These are phyloP conservation scores for Clistopyga incitator DNA, from an alignment of 2,888 invertebrate species.

Conservation along the genomic window DNA sequence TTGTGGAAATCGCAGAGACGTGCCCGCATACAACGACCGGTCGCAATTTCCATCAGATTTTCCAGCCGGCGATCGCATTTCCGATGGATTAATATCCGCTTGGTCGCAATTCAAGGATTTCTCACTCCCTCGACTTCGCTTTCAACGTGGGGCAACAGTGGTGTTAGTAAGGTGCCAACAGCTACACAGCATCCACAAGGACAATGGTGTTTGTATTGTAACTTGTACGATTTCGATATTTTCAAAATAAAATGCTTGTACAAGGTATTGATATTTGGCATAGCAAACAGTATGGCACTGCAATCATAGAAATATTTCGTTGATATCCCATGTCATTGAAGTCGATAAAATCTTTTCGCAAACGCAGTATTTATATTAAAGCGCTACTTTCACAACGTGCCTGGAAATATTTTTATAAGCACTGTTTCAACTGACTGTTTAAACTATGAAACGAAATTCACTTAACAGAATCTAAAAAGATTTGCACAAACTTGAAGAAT, in stretches of 20 bases:
- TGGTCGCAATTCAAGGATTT: constrained; percentile 52
- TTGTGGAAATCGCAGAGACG: constrained; percentile 34
- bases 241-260: neutral
- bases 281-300: too few species aligned
- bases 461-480: too few species aligned
- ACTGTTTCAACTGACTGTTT: too few species aligned
- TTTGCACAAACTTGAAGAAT: too few species aligned
- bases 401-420: too few species aligned
- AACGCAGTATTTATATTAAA: too few species aligned
- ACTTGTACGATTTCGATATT: neutral
- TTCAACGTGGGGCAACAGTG: neutral
- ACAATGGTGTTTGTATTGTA: neutral
- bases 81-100: constrained; percentile 67
- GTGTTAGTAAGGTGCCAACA: neutral
- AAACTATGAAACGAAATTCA: too few species aligned
- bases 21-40: constrained; percentile 31
- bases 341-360: too few species aligned
- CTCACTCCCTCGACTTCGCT: neutral
- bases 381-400: too few species aligned
- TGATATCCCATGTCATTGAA: too few species aligned
- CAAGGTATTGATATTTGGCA: too few species aligned
- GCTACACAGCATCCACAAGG: neutral
- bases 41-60: constrained; percentile 68
- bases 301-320: too few species aligned
- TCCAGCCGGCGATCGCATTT: constrained; percentile 58